Base-by-base conservation (phyloP, 2,797 vertebrate genomes). In the Pachyuromys duprasi region DNA sequence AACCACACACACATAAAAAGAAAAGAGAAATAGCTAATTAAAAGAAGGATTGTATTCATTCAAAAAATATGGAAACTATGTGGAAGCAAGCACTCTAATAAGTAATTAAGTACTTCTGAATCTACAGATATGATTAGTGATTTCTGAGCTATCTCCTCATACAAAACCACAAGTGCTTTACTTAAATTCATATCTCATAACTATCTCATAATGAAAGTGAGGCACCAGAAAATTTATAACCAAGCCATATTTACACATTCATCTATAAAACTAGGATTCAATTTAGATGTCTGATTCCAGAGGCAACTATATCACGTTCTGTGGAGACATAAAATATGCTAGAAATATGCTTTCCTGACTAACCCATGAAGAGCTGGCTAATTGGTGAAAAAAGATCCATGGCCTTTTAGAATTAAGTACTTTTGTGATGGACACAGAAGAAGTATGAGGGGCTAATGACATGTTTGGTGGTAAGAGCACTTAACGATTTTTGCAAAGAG, bases 181-280 rank as follows among this genome's bases (percentile, higher is more conserved):
- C 36, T 83, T 87, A 31, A 95, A 90, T 63, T 76, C 82, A 65
- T 8, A 82, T 9, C 88, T 90, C 9, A 76, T 36, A 96, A 76
- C 83, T 91, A 84, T 42, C 20, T 53, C 65, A 26, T 28, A 31
- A 89, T 72, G 18, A 94, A 63, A 89, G 18, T 33, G 49, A 87
- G 57, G 45, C 57, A 83, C 39, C 22, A 8, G 53, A 36, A 87
- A 65, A 93, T 87, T 75, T 3, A 7, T 36, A 81, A 15, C 22
- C 26, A 20, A 33, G 33, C 36, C 78, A 92, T 15, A 26, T 20
- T 72, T 39, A 94, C 36, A 91, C 24, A 60, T 0, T 90, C 39
- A 45, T 84, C 75, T 96, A 12, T 57, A 69, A 39, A 90, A 49
- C 15, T n/a, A 49, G 17, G 65, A 90, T 88, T 93, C 62, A 86